Base-by-base conservation (phyloP, 2,888 invertebrate species). In the Limnephilus auricula region DNA sequence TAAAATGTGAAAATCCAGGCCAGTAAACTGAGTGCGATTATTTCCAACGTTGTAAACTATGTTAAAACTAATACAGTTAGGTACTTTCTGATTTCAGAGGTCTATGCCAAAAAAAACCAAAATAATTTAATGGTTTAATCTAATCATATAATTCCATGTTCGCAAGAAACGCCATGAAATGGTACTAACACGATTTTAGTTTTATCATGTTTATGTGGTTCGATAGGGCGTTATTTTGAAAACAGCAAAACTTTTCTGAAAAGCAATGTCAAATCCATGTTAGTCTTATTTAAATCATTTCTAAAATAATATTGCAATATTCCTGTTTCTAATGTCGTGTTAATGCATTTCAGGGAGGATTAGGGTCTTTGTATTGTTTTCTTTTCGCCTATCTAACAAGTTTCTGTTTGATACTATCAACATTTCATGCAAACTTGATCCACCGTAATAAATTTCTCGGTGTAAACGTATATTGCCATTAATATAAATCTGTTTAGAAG, bases 381-480 rank as follows among this genome's bases (percentile, higher is more conserved):
- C 25, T 65, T 65, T 65, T 4, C 18, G 25, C 5, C 18, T 65
- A 65, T 65, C 65, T 65, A 65, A 25, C 25, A 65, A 65, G n/a
- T 25, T 0, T 65, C 25, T n/a, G 65, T 9, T 65, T n/a, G 25
- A n/a, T 9, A 65, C 65, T 9, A 65, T n/a, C 65, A 65, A n/a
- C 25, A 25, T 65, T 65, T 65, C 9, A 65, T 65, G 65, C 65
- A 65, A 34, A 82, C 82, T 82, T 82, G 82, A 82, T 82, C 82
- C 34, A 82, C 82, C 82, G 82, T 82, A 82, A 82, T 34, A 34
- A 82, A 82, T 82, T 82, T 34, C 65, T 65, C 6, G 0, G n/a
- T 65, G 25, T 65, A n/a, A 25, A 25, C 6, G 25, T n/a, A 25
- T 25, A n/a, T n/a, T 25, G 25, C 25, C 50, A 5, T 50, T 1